phyloP scores from a whole-genome alignment of 1,140 invertebrate species.

The Procambarus clarkii region DNA sequence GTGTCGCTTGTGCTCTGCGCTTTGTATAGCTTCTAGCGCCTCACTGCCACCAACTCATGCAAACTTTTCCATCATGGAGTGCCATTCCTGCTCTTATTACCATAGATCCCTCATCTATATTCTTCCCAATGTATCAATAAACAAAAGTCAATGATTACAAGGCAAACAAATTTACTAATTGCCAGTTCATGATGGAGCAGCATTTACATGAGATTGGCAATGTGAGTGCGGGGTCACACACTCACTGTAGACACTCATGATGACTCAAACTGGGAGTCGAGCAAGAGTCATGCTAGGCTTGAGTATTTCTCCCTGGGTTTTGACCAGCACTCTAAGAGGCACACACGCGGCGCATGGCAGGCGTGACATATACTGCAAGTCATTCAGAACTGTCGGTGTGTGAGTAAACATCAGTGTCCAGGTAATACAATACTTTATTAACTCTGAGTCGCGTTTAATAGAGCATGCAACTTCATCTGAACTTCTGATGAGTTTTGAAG shows the following conservation, averaged over 20 bases:
- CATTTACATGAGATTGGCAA: background rate
- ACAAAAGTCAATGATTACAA: no score
- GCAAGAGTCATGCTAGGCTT: conserved; percentile 1
- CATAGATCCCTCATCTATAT: no score
- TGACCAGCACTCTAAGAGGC: background rate
- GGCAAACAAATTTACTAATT: background rate
- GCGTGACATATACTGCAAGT: conserved; percentile 34
- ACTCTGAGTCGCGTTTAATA: background rate
- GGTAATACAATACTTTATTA: background rate
- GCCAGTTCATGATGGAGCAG: background rate
- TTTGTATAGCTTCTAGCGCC: conserved; percentile 15
- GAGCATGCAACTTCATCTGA: background rate
- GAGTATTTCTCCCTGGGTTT: background rate
- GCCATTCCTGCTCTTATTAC: background rate
- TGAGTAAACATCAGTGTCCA: conserved; percentile 9
- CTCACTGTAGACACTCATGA: background rate
- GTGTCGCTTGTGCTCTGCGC: conserved; percentile 31
- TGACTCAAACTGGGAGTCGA: background rate
- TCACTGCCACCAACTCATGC: background rate
- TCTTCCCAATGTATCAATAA: no score
- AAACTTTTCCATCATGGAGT: background rate
- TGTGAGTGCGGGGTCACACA: background rate
- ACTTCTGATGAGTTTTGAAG: background rate
- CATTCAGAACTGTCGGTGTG: conserved; percentile 10
- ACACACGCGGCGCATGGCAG: conserved; percentile 20